Base-by-base conservation (phyloP, 2,113 vertebrate genomes). In the Agapornis roseicollis region DNA sequence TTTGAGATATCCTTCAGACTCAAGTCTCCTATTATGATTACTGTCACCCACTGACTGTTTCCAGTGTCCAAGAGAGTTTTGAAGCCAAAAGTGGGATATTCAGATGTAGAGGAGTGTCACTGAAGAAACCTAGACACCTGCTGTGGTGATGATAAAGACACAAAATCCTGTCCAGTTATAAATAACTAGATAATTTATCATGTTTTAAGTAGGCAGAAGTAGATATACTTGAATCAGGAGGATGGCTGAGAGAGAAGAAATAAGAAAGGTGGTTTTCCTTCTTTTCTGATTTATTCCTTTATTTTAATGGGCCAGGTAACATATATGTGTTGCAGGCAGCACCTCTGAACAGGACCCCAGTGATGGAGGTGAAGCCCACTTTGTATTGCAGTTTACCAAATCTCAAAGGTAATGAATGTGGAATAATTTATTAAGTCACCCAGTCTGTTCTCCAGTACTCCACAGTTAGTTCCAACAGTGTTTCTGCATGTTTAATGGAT, bases 381-480 rank as follows among this genome's bases (percentile, higher is more conserved):
- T 53, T 76, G 31, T 24, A 50, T 29, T 0, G 0, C 1, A 0
- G 12, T 58, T 89, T 89, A 28, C 11, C 0, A 3, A 5, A 35
- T 78, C 42, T 84, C 29, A 46, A 46, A 93, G 47, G 9, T 18
- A 50, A 73, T 65, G 60, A 91, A 80, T 41, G 6, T 5, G 29
- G 13, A 7, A 46, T 66, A 41, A 94, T 80, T 89, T 65, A 72
- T 76, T 17, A 81, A 71, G 44, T 86, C 50, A 63, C 37, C 8
- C 20, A 41, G 37, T 28, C 44, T 52, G 17, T 42, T 79, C 10
- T 20, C 17, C 1, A 2, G 17, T 44, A 46, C 1, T 6, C 27
- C 23, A 46, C 41, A 17, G 68, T 39, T 80, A 15, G 8, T 71
- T 73, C 28, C 58, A 87, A 42, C 4, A 23, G 29, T 2, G 7